Evolutionary conservation across 2,113 vertebrate species (phyloP), one percentile per base, ranked within the genome.

Genomic region (Antechinus flavipes): DNA sequence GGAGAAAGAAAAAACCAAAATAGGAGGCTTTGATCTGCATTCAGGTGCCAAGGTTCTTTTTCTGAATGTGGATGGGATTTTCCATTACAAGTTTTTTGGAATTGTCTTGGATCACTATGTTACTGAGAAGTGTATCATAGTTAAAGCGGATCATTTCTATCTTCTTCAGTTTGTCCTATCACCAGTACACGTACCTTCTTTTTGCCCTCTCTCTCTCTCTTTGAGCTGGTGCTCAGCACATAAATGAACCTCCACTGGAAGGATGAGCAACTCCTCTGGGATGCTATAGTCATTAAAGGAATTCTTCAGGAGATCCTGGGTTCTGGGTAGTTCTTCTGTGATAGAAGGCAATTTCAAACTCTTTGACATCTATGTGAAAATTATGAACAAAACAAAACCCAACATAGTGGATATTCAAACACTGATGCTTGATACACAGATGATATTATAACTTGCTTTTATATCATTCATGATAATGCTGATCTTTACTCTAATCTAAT

Each of bases 301-400:
- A 46, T 92, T 94, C 55, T 68, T 95, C 61, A 27, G 61, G 90
- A 93, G 49, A 9, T 91, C 68, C 47, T 89, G 93, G 49, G 27
- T 84, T 96, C 94, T 93, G 30, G 91, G 55, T 90, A 53, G 30
- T 94, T 97, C 95, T 96, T 97, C 96, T 76, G 93, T 96, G 96
- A 98, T 76, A 54, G 96, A 92, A 94, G 97, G 98, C 89, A 98
- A 97, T 96, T 96, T 97, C 94, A 97, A 92, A 96, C 93, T 49
- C 68, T 94, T 97, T 92, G 95, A 90, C 22, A 52, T 92, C 98
- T 97, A 93, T 53, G 96, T 93, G 94, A 96, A 97, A 95, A 95
- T 91, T 52, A 91, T 96, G 95, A 94, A 96, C 89, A 97, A 96
- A 95, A 95, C 56, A 68, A 54, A 93, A 93, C 3, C 30, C 94